Evolutionary conservation across 2,888 invertebrate species (phyloP).

Genomic region (Acanthosoma haemorrhoidale): DNA sequence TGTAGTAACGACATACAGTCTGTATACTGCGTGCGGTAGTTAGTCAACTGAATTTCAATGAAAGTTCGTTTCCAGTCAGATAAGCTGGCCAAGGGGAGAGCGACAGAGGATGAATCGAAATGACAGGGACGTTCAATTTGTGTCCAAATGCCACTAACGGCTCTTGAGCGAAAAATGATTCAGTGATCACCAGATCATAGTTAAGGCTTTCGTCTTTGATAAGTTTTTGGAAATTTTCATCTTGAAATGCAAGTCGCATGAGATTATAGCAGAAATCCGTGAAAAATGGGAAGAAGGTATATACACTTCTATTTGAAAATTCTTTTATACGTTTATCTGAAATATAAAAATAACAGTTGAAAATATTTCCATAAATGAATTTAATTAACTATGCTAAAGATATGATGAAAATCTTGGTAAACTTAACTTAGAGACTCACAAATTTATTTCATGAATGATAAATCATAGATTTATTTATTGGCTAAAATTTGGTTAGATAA

Average conservation of each 20-base stretch:
- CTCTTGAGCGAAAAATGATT: conserved; percentile 38
- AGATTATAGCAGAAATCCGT: not conserved
- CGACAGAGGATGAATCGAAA: conserved; percentile 31
- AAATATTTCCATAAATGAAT: too few species aligned
- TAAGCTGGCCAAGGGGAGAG: conserved; percentile 26
- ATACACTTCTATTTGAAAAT: not conserved
- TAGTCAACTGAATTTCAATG: conserved; percentile 33
- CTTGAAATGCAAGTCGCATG: not conserved
- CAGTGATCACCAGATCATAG: conserved; percentile 38
- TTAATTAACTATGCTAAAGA: too few species aligned
- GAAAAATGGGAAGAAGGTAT: not conserved
- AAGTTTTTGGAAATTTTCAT: conserved; percentile 31
- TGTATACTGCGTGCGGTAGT: conserved; percentile 19
- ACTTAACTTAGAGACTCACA: too few species aligned
- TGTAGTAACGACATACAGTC: conserved; percentile 34
- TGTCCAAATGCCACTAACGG: conserved; percentile 34
- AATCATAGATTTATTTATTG: too few species aligned
- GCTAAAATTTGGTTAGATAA: too few species aligned
- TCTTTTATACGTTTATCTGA: not conserved
- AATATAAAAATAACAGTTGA: not conserved
- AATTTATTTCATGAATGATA: too few species aligned
- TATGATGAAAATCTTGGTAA: too few species aligned
- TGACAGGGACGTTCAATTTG: conserved; percentile 37
- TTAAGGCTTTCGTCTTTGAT: conserved; percentile 25
- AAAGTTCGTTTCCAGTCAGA: conserved; percentile 33